A percentile compares a stretch with the other conserved stretches of the same genome.
These are phyloP conservation scores for Leptoteleia sp. DNA, from an alignment of 1,140 invertebrate genomes.

Conservation along the genomic window DNA sequence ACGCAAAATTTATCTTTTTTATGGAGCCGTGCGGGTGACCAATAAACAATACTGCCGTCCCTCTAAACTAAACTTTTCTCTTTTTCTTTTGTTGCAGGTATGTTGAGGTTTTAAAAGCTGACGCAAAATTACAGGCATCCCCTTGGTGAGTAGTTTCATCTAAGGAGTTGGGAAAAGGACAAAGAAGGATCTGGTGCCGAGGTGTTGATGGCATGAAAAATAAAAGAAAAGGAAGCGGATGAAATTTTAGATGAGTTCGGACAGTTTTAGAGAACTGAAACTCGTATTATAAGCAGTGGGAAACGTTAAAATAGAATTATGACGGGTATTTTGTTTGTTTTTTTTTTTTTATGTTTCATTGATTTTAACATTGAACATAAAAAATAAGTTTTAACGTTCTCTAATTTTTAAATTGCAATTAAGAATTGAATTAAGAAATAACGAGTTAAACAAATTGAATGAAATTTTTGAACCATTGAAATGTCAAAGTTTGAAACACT, in stretches of 20 bases:
- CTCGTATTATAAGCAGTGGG: neutral
- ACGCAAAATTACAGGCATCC: slow-evolving; percentile 31
- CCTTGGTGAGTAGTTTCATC: slow-evolving; percentile 36
- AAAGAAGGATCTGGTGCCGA: slow-evolving; percentile 38
- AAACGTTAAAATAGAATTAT: neutral
- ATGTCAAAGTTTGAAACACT: too few relatives aligned
- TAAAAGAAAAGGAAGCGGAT: slow-evolving; percentile 28
- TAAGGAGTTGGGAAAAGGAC: slow-evolving; percentile 16
- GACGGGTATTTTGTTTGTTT: too few relatives aligned
- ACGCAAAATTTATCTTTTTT: too few relatives aligned
- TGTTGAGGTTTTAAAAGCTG: slow-evolving; percentile 31
- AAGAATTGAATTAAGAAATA: too few relatives aligned
- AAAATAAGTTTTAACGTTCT: too few relatives aligned
- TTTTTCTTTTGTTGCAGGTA: slow-evolving; percentile 44
- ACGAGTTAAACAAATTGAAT: too few relatives aligned
- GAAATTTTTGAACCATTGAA: too few relatives aligned
- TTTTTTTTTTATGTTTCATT: too few relatives aligned
- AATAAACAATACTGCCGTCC: slow-evolving; percentile 20
- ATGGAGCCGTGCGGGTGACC: too few relatives aligned
- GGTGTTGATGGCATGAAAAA: slow-evolving; percentile 40
- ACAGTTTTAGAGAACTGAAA: slow-evolving; percentile 13
- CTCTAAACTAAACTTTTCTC: slow-evolving; percentile 14
- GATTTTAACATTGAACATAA: too few relatives aligned
- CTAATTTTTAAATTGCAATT: too few relatives aligned
- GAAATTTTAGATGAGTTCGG: slow-evolving; percentile 33